Conservation (phyloP, 2,113 vertebrate genomes). For the Oreochromis niloticus region DNA sequence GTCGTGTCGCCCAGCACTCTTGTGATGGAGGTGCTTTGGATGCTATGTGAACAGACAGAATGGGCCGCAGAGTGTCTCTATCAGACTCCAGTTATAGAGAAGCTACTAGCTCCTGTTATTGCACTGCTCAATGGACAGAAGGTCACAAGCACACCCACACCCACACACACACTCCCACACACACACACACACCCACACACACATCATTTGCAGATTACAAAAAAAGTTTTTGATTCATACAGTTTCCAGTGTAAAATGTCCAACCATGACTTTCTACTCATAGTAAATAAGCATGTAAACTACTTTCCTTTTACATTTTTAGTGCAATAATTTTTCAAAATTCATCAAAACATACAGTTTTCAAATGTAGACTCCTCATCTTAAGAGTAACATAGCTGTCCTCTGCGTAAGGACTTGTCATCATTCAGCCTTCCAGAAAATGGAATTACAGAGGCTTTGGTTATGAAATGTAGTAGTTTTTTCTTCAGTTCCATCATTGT, state of each 20-base stretch:
- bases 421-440: background rate
- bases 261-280: background rate
- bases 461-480: background rate
- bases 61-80: slow-evolving; percentile 82
- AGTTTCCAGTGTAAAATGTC: background rate
- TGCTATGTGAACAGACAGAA: slow-evolving; percentile 84
- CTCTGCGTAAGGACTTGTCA: background rate
- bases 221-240: background rate
- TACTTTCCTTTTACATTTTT: background rate
- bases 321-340: background rate
- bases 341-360: background rate
- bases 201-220: background rate
- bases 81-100: slow-evolving; percentile 71
- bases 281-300: background rate
- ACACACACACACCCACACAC: background rate
- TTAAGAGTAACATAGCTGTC: background rate
- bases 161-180: background rate
- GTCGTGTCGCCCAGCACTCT: slow-evolving; percentile 79
- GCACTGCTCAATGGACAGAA: slow-evolving; percentile 75
- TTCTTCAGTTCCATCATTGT: background rate
- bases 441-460: background rate
- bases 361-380: background rate
- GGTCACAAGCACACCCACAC: slow-evolving; percentile 62
- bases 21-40: slow-evolving; percentile 82
- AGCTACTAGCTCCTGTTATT: slow-evolving; percentile 80